Base-by-base conservation (phyloP, 2,888 invertebrate genomes). In the Drosophila koepferae region DNA sequence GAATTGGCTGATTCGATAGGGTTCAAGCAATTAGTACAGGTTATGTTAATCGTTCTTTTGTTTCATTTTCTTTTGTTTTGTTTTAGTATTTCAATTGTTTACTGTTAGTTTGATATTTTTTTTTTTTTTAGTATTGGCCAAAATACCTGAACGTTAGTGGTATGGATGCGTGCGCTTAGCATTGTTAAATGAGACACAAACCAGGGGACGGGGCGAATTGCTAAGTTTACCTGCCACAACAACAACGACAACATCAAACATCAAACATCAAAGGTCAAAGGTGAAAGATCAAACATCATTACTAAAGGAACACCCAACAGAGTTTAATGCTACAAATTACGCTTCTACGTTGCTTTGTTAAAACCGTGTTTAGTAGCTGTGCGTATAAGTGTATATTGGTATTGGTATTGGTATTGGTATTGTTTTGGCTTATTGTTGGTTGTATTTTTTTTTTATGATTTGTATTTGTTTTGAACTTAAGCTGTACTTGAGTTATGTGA, bases 401-500 rank as follows among this genome's bases (percentile, higher is more conserved):
- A 41, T 72, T 56, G 40, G 63, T 68, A 62, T 59, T 68, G 58
- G n/a, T 58, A 34, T 34, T 58, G 56, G 71, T 65, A 65, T 59
- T 66, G 64, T 67, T 28, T 48, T 46, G 44, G 46, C 14, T 36
- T 53, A 14, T 53, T 36, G 34, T 20, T 63, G 60, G 38, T 40
- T 28, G 41, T 62, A n/a, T n/a, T n/a, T 54, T 53, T 66, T 23
- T 44, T 74, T 59, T 14, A 53, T 54, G 38, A 36, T 23, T 60
- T 28, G 28, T 40, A 3, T 51, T 51, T 77, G 54, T 46, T 71
- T 71, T 80, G 77, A 80, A 90, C 86, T 94, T 95, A 97, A 91
- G 97, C 97, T 89, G 96, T 96, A 94, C 97, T 97, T 63, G 96
- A 97, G 86, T 96, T 96, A 83, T 96, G 94, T 90, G 96, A 96